Evolutionary conservation across 1,140 invertebrate genomes (phyloP), one percentile per base, ranked within the genome.

Genomic region (Patella vulgata): DNA sequence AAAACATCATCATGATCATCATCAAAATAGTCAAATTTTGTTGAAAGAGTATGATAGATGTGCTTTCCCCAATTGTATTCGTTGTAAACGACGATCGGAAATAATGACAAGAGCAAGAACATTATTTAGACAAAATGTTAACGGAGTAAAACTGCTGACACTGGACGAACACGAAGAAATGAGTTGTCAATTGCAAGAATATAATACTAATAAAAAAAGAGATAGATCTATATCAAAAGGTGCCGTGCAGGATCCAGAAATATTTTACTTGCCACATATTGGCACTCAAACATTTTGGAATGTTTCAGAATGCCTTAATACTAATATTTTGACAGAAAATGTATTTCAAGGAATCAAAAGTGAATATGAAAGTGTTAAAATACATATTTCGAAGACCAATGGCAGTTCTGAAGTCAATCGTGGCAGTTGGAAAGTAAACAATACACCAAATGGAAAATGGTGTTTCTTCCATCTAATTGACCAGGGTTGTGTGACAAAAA

Each of bases 391-490:
- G n/a, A n/a, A n/a, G n/a, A 40, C 44, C 14, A 44, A 23, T 9
- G 25, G 30, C 21, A 21, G 6, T 14, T 33, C 58, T 14, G 2
- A 28, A 11, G 27, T 46, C 4, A 47, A 36, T 21, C 5, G 3
- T 8, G 27, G 28, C 33, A 43, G 43, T 2, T 80, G 77, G 77
- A 59, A 66, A 25, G 56, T 59, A 23, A 79, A 79, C 61, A 56
- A 54, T 14, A 78, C 75, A 11, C 70, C 73, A 8, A 44, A 44
- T 44, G 78, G 78, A 25, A 58, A 43, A 23, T 80, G 78, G 78
- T 31, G 47, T 43, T 68, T 78, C n/a, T 78, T 73, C 68, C 70
- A 71, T 63, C 58, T 80, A 17, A 59, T 80, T 1, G 75, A 80
- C 62, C 78, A 80, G 58, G 78, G 78, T 8, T 43, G 48, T 39